phyloP scores from a whole-genome alignment of 2,113 vertebrate species.

The Pipra filicauda region DNA sequence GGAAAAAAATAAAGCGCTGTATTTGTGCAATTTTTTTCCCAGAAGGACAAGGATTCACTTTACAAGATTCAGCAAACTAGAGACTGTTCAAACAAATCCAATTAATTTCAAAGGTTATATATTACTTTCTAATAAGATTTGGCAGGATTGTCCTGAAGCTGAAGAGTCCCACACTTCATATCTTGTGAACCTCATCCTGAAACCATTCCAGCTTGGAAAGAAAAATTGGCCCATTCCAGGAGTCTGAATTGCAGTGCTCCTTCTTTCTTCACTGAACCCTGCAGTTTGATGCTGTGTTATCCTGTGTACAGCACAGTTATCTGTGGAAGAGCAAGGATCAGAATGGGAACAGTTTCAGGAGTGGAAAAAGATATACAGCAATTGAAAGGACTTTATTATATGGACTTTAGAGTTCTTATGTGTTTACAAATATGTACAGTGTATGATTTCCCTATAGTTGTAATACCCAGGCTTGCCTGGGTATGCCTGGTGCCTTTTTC shows the following conservation, averaged over 20 bases:
- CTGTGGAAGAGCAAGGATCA: no score
- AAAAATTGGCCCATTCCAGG: neutral
- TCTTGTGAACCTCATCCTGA: neutral
- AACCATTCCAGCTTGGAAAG: neutral
- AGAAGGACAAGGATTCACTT: neutral
- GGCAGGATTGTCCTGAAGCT: neutral
- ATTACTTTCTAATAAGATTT: neutral
- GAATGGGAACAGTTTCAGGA: no score
- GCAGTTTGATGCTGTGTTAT: fast-evolving
- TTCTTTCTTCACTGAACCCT: neutral
- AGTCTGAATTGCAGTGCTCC: neutral
- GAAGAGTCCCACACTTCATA: neutral
- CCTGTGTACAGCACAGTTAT: no score
- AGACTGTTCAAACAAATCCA: neutral
- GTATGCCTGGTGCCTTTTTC: no score
- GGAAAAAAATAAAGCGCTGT: neutral
- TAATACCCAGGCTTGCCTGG: no score
- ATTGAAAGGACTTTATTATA: no score
- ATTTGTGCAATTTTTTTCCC: neutral
- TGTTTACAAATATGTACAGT: no score
- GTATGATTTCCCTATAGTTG: no score
- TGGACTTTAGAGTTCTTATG: no score
- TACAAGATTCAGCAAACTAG: neutral
- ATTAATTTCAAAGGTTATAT: neutral
- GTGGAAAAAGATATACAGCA: no score